These are phyloP conservation scores for Bradypodion pumilum DNA, from an alignment of 2,797 vertebrate species.

Conservation along the genomic window DNA sequence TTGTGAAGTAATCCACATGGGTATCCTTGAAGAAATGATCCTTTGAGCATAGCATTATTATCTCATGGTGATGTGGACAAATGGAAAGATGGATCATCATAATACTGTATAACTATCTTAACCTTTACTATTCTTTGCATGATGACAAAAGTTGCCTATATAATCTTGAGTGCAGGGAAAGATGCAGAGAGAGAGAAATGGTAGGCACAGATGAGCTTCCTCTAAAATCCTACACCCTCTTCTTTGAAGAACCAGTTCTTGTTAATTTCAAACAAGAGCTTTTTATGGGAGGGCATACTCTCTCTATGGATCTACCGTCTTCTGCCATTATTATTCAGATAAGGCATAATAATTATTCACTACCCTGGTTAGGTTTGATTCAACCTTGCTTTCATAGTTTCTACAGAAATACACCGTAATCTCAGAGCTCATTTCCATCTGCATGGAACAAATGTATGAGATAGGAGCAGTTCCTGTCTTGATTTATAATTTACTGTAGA, in stretches of 20 bases:
- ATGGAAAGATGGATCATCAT: neutral
- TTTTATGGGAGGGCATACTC: neutral
- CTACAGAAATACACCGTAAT: neutral
- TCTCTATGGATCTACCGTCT: neutral
- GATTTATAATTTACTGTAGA: neutral
- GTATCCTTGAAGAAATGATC: too few relatives aligned
- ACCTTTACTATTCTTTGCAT: neutral
- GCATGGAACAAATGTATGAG: conserved; percentile 7
- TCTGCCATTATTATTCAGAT: neutral
- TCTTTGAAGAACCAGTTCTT: neutral
- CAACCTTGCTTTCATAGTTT: neutral
- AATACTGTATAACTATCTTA: neutral
- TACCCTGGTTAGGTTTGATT: fast-evolving
- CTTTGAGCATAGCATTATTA: neutral
- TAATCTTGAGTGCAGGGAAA: neutral
- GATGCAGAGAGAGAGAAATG: neutral
- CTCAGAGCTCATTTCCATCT: neutral
- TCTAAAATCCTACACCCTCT: neutral
- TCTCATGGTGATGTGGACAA: neutral
- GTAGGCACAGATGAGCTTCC: neutral
- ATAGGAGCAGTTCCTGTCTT: neutral
- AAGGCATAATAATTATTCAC: neutral
- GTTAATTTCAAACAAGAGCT: neutral
- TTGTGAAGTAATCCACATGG: neutral
- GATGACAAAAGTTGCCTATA: neutral